Conservation (phyloP, 2,797 vertebrate genomes). For the Trichosurus vulpecula region DNA sequence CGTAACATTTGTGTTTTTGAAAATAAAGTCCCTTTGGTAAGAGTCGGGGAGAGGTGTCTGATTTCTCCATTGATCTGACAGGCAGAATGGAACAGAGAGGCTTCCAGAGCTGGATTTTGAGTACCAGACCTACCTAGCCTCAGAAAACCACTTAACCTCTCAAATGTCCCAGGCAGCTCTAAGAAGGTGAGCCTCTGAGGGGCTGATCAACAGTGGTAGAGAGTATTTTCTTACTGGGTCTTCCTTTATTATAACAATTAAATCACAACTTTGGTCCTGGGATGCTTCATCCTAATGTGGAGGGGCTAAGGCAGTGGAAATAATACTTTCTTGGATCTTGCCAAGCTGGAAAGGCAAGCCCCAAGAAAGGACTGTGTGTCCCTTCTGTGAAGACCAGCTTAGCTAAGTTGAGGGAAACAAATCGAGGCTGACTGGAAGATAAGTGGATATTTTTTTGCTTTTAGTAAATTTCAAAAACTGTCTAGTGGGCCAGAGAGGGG, state of each 20-base stretch:
- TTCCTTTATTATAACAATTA: not conserved
- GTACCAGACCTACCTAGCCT: not conserved
- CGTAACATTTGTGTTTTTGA: not conserved
- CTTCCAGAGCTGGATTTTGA: not conserved
- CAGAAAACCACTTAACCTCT: not conserved
- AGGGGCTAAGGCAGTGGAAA: not conserved
- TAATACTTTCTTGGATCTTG: too few relatives aligned
- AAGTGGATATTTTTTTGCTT: too few relatives aligned
- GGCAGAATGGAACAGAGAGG: not conserved
- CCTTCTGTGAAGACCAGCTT: not conserved
- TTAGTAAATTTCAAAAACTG: too few relatives aligned
- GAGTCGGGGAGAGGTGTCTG: not conserved
- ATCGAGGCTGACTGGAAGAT: not conserved
- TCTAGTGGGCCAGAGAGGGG: too few relatives aligned
- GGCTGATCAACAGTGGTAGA: not conserved
- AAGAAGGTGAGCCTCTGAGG: not conserved
- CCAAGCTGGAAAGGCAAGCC: not conserved
- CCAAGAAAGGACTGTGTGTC: not conserved
- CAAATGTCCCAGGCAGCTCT: not conserved
- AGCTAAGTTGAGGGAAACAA: not conserved
- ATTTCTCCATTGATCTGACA: not conserved
- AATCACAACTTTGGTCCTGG: not conserved
- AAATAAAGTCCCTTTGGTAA: not conserved
- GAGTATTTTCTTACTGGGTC: not conserved
- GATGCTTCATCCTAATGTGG: not conserved